Percentiles rank a stretch among this genome's conserved stretches.
These are phyloP conservation scores for Cladorhizidae sp. DNA, from an alignment of 37 sponge, comb jelly and placozoan species.

Conservation along the genomic window DNA sequence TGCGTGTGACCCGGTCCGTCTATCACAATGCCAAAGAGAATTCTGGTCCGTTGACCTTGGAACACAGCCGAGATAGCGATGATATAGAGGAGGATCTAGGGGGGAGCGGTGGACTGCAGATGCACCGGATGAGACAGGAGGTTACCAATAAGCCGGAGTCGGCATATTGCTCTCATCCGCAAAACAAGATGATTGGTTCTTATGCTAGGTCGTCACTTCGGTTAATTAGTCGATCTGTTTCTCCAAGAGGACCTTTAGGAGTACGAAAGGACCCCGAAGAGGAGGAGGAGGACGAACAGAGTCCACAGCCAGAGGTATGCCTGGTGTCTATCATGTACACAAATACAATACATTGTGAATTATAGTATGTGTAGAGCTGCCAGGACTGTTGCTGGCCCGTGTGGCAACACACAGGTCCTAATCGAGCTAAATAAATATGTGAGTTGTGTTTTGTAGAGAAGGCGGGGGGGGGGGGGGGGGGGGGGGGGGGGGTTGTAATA, in stretches of 20 bases:
- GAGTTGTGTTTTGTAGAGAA: too few species aligned
- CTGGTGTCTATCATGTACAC: too few species aligned
- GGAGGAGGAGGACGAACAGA: neutral
- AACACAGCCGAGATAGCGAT: neutral
- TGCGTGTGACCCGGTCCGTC: slow-evolving; percentile 3
- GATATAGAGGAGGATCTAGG: neutral
- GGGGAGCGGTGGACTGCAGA: too few species aligned
- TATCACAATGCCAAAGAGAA: neutral
- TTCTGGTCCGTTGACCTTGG: neutral
- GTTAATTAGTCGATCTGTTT: neutral
- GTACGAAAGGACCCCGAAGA: neutral
- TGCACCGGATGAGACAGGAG: too few species aligned
- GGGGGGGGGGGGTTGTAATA: too few species aligned
- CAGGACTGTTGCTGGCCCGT: too few species aligned
- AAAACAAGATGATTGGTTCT: neutral
- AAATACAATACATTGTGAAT: too few species aligned
- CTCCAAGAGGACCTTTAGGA: neutral
- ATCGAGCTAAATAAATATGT: too few species aligned
- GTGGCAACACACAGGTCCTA: too few species aligned
- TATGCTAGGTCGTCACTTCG: neutral
- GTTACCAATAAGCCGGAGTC: neutral
- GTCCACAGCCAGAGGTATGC: neutral
- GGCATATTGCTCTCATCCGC: neutral
- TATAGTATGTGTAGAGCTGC: too few species aligned
- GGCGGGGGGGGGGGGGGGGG: too few species aligned